Conservation (phyloP, 2,797 vertebrate genomes). For the Hylomyscus alleni region DNA sequence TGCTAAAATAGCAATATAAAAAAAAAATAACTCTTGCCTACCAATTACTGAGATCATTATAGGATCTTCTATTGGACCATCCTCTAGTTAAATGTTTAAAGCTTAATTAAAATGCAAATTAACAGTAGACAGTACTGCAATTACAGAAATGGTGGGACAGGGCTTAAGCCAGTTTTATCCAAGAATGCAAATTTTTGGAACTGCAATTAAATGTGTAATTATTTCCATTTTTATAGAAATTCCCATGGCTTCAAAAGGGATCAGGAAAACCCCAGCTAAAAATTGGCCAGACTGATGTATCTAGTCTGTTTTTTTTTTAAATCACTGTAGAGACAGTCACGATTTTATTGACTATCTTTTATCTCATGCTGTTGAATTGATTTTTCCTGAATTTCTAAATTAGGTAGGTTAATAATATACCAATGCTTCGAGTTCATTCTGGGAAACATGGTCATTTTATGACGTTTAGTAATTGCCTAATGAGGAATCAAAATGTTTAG, state of each 20-base stretch:
- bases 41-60: constrained; percentile 74
- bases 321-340: neutral
- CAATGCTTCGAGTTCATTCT: neutral
- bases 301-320: neutral
- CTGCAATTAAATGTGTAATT: constrained; percentile 79
- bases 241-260: constrained; percentile 42
- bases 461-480: neutral
- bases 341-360: constrained; percentile 23
- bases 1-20: constrained; percentile 62
- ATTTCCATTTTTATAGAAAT: constrained; percentile 78
- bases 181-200: constrained; percentile 75
- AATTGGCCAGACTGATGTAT: neutral
- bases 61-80: constrained; percentile 71
- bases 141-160: constrained; percentile 56
- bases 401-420: constrained; percentile 9
- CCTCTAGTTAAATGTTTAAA: constrained; percentile 81
- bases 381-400: constrained; percentile 55
- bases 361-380: constrained; percentile 35
- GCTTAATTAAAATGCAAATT: constrained; percentile 85
- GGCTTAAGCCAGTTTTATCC: constrained; percentile 71
- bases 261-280: constrained; percentile 44
- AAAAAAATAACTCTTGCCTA: constrained; percentile 61
- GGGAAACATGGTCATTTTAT: neutral
- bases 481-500: constrained; percentile 1
- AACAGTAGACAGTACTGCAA: constrained; percentile 65